Conservation (phyloP, 2,113 vertebrate genomes). For the Heterochromis multidens region DNA sequence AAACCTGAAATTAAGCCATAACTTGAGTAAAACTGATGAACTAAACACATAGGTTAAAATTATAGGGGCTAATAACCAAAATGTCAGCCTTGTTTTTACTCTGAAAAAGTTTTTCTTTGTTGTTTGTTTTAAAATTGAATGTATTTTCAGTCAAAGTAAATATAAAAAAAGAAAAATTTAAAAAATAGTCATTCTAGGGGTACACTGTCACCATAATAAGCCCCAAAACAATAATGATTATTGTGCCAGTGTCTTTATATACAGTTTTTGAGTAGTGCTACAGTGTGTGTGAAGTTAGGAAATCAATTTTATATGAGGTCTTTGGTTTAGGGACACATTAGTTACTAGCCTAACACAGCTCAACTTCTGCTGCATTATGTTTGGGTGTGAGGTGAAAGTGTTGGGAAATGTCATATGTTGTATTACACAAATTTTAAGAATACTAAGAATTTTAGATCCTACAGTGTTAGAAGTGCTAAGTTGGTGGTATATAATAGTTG, state of each 20-base stretch:
- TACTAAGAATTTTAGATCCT: background rate
- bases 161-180: too few relatives aligned
- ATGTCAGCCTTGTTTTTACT: background rate
- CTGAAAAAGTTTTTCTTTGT: fast-evolving
- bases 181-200: background rate
- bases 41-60: background rate
- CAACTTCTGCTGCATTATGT: background rate
- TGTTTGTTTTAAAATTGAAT: background rate
- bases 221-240: background rate
- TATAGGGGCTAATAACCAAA: background rate
- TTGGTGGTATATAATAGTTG: fast-evolving
- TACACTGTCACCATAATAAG: background rate
- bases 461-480: background rate
- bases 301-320: background rate
- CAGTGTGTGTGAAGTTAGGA: background rate
- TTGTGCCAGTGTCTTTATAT: background rate
- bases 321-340: background rate
- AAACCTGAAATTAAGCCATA: background rate
- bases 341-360: background rate
- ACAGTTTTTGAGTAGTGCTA: background rate
- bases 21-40: background rate
- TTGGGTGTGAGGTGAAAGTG: background rate
- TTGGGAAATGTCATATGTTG: background rate
- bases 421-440: background rate
- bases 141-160: background rate